These are phyloP conservation scores for Drosophila eugracilis DNA, from an alignment of 1,140 invertebrate genomes.

Conservation along the genomic window DNA sequence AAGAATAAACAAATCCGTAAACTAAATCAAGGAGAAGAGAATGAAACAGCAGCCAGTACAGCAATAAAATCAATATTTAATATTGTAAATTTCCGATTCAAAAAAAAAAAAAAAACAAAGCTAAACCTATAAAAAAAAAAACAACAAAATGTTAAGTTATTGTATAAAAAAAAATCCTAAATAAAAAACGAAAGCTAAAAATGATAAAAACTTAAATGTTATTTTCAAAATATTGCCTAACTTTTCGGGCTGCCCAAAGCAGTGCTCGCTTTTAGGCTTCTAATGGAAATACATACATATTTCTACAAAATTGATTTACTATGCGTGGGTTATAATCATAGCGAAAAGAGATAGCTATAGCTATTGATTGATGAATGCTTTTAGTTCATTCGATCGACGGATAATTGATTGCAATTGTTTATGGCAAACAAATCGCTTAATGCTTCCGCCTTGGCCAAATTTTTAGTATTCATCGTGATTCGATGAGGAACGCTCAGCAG, in stretches of 20 bases:
- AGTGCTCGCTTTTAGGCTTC: slow-evolving; percentile 9
- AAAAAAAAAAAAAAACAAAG: slow-evolving; percentile 69
- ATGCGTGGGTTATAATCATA: slow-evolving; percentile 14
- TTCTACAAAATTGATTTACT: not conserved
- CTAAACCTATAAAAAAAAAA: slow-evolving; percentile 39
- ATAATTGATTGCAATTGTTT: slow-evolving; percentile 60
- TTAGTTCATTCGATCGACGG: slow-evolving; percentile 27
- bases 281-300: not conserved
- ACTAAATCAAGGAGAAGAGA: slow-evolving; percentile 23
- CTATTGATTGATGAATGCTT: slow-evolving; percentile 46
- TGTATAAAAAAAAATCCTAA: slow-evolving; percentile 80
- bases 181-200: slow-evolving; percentile 41
- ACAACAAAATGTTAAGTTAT: slow-evolving; percentile 78
- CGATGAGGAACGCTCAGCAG: slow-evolving; percentile 17
- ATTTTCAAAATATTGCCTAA: slow-evolving; percentile 11
- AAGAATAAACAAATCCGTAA: slow-evolving; percentile 50
- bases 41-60: slow-evolving; percentile 36
- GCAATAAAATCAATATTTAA: slow-evolving; percentile 80
- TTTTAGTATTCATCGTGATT: slow-evolving; percentile 13
- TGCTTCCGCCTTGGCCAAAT: slow-evolving; percentile 46
- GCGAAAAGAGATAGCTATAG: not conserved
- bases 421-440: slow-evolving; percentile 49
- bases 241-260: slow-evolving; percentile 3
- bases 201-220: not conserved
- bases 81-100: slow-evolving; percentile 84